A percentile compares a stretch with the other conserved stretches of the same genome.
Evolutionary conservation across 2,888 invertebrate genomes (phyloP).

Genomic region (Aspidiotus destructor): DNA sequence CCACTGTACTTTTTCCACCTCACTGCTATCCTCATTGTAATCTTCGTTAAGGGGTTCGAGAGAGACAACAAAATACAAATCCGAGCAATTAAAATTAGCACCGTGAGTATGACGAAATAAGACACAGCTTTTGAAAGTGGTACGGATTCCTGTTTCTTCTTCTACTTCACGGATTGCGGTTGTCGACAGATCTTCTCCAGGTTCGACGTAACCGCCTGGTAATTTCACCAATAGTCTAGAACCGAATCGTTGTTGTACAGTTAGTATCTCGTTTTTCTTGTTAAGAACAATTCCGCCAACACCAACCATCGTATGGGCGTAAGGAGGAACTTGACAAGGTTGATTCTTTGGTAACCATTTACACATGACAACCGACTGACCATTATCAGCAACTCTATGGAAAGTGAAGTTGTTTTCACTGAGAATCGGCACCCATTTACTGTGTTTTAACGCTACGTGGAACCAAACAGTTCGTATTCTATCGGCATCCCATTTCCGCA

Average conservation of each 20-base stretch:
- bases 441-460: constrained; percentile 10
- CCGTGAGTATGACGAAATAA: constrained; percentile 68
- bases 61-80: constrained; percentile 70
- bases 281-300: constrained; percentile 80
- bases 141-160: constrained; percentile 79
- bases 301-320: constrained; percentile 70
- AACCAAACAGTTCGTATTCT: constrained; percentile 21
- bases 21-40: constrained; percentile 60
- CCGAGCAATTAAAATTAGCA: constrained; percentile 70
- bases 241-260: constrained; percentile 64
- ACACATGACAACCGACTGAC: constrained; percentile 67
- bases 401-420: constrained; percentile 67
- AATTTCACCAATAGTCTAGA: constrained; percentile 64
- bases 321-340: constrained; percentile 59
- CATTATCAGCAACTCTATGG: constrained; percentile 64
- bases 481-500: constrained; percentile 17
- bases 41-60: constrained; percentile 51
- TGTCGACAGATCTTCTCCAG: constrained; percentile 61
- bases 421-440: constrained; percentile 17
- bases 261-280: constrained; percentile 63
- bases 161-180: constrained; percentile 76
- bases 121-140: constrained; percentile 65
- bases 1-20: constrained; percentile 71
- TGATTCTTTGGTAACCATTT: constrained; percentile 63
- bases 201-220: constrained; percentile 85